phyloP scores from a whole-genome alignment of 1,140 invertebrate species.

The Samia ricini region DNA sequence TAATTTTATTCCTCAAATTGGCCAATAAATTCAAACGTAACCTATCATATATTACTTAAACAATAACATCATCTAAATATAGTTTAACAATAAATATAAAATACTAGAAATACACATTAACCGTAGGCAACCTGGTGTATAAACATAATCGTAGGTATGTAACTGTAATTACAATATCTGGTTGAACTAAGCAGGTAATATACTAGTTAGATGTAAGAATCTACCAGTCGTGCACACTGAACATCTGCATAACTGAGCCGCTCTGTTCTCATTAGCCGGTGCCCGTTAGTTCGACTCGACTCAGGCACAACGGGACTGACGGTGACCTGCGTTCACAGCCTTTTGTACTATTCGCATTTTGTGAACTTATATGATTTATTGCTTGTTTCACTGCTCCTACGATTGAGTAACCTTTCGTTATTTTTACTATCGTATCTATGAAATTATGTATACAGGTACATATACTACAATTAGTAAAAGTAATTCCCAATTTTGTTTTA shows the following conservation, averaged over 20 bases:
- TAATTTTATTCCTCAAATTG: too few relatives aligned
- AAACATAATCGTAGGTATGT: not conserved
- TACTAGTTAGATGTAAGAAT: not conserved
- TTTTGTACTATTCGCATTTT: conserved; percentile 29
- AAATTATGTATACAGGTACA: too few relatives aligned
- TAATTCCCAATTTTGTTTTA: too few relatives aligned
- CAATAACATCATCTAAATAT: too few relatives aligned
- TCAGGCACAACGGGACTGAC: conserved; percentile 55
- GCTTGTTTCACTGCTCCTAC: not conserved
- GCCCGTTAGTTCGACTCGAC: conserved; percentile 60
- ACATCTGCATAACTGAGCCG: conserved; percentile 62
- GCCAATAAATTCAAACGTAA: too few relatives aligned
- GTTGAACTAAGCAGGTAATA: not conserved
- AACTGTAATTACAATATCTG: not conserved
- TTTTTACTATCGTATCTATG: too few relatives aligned
- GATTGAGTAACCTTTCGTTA: too few relatives aligned
- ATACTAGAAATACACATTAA: not conserved
- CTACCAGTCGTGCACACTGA: not conserved
- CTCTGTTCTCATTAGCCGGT: conserved; percentile 58
- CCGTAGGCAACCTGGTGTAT: not conserved
- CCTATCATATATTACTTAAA: too few relatives aligned
- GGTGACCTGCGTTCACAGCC: conserved; percentile 37
- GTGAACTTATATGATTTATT: not conserved
- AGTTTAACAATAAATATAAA: not conserved
- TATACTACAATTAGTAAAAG: too few relatives aligned